Base-by-base conservation (phyloP, 2,797 vertebrate species). In the Microctenopoma stevenorrisi region DNA sequence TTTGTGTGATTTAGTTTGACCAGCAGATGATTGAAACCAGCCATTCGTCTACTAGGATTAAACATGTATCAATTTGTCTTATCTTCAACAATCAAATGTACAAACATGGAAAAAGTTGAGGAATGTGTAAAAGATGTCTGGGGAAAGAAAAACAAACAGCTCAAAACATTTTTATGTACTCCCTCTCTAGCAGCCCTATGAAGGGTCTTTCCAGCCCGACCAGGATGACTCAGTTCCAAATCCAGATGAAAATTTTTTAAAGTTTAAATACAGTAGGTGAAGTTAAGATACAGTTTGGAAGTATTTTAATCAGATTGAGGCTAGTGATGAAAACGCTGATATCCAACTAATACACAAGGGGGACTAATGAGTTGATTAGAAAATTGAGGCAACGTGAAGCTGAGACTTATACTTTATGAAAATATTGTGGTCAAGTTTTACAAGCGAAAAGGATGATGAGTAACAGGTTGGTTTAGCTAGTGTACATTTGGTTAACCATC, bases 111-210 rank as follows among this genome's bases (percentile, higher is more conserved):
- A 69, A 73, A 82, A 69, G 58, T 13, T 0, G 5, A 69, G 72
- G 77, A 83, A 72, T 82, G 66, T 80, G 42, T 76, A 18, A 78
- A 74, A 58, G 46, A 76, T 71, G 16, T 72, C 64, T 55, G n/a
- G 47, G 66, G 76, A 83, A 85, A 82, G 40, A 76, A 25, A 80
- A 73, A 82, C 55, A 72, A 73, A 83, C 44, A 55, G 26, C 47
- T 30, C 53, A 46, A 49, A 58, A 56, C 2, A 58, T 67, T 12
- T 44, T 77, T 37, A 9, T 14, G 10, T 42, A 42, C 40, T 53
- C 63, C 49, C 56, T 37, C 22, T 51, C 40, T 38, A 62, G 40
- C 35, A 26, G 22, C 13, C 52, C 51, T 60, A 49, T 71, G 65
- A 72, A 56, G 57, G 50, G 51, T 64, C 42, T 62, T 54, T 79